Conservation (phyloP, 2,888 invertebrate species). For the Stenotaenia linearis region DNA sequence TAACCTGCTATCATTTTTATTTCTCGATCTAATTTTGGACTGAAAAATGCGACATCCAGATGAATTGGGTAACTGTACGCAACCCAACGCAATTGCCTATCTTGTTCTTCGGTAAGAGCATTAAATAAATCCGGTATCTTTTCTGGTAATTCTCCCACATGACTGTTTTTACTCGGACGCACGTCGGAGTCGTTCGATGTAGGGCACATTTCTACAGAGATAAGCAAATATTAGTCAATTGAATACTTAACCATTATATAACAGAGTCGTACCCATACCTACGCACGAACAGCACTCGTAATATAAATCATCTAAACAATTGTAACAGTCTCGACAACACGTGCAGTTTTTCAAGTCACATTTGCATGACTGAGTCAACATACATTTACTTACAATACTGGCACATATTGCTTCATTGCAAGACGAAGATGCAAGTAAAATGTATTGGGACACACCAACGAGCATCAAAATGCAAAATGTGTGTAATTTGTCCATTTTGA, state of each 20-base stretch:
- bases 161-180: conserved; percentile 68
- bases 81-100: conserved; percentile 72
- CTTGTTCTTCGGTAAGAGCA: conserved; percentile 71
- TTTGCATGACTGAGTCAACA: conserved; percentile 92
- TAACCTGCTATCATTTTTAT: conserved; percentile 62
- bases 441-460: neutral
- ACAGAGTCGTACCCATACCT: conserved; percentile 60
- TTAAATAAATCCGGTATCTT: conserved; percentile 77
- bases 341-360: conserved; percentile 83
- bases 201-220: conserved; percentile 74
- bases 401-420: conserved; percentile 95
- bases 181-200: conserved; percentile 72
- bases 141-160: conserved; percentile 76
- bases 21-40: conserved; percentile 62
- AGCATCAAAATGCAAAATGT: neutral
- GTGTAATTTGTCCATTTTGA: neutral
- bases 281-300: conserved; percentile 95
- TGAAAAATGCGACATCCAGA: conserved; percentile 61
- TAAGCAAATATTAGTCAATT: neutral
- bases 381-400: conserved; percentile 91
- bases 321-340: conserved; percentile 91
- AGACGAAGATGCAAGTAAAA: conserved; percentile 37
- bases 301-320: conserved; percentile 80
- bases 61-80: conserved; percentile 64
- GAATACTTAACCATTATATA: neutral